A percentile compares a stretch with the other conserved stretches of the same genome.
Conservation (phyloP, 2,113 vertebrate genomes). For the Nymphicus hollandicus region DNA sequence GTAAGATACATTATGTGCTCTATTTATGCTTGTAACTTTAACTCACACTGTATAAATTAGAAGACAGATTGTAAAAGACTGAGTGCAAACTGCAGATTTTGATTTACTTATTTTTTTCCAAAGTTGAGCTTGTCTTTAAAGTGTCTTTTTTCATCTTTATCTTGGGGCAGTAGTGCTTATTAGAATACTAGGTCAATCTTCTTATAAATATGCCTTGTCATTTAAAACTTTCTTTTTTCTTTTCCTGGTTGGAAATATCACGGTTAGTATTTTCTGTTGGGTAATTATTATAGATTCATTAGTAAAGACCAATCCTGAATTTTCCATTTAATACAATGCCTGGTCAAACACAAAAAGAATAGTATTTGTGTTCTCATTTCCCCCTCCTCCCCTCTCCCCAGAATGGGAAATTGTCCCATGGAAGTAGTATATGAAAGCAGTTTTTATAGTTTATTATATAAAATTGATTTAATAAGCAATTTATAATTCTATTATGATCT, state of each 20-base stretch:
- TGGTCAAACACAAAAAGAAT: neutral
- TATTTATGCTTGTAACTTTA: neutral
- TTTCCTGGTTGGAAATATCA: neutral
- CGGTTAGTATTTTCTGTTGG: neutral
- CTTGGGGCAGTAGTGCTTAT: constrained; percentile 15
- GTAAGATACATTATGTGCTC: neutral
- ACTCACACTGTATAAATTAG: neutral
- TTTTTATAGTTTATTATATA: neutral
- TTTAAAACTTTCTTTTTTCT: constrained; percentile 6
- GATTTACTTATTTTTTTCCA: too few species aligned
- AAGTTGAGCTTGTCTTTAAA: constrained; percentile 20
- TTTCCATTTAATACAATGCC: neutral
- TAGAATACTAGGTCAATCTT: constrained; percentile 61
- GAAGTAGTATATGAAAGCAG: neutral
- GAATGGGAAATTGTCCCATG: neutral
- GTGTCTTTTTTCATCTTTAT: constrained; percentile 18
- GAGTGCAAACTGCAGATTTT: neutral
- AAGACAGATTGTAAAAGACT: neutral
- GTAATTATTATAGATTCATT: neutral
- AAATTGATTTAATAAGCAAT: neutral
- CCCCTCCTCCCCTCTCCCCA: rapidly evolving
- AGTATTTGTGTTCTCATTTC: neutral
- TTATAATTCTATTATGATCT: neutral
- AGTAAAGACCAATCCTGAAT: neutral
- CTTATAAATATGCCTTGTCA: constrained; percentile 10